Conservation (phyloP, 2,888 invertebrate genomes). For the Subacronicta megacephala region DNA sequence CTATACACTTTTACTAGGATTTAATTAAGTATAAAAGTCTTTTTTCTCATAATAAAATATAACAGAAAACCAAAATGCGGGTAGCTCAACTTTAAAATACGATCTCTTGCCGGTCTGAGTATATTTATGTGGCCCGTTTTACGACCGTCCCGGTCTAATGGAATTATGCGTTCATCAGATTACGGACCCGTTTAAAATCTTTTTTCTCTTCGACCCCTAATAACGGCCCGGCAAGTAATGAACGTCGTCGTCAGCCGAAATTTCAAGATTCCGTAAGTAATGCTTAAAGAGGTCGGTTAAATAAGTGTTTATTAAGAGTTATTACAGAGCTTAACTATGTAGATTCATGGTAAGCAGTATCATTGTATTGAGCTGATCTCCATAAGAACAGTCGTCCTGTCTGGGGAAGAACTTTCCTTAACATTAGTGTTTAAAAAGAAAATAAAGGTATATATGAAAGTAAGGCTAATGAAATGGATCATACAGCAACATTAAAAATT, state of each 20-base stretch:
- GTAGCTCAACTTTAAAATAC: conserved; percentile 35
- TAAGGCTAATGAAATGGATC: too few species aligned
- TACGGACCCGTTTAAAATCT: conserved; percentile 45
- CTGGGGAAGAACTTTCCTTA: neutral
- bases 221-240: conserved; percentile 31
- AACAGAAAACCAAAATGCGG: conserved; percentile 10
- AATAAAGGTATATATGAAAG: too few species aligned
- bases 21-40: conserved; percentile 1
- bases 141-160: conserved; percentile 49
- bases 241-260: conserved; percentile 47
- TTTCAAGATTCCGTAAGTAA: conserved; percentile 43
- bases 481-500: too few species aligned
- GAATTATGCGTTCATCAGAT: conserved; percentile 59
- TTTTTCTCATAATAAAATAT: conserved; percentile 4
- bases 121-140: conserved; percentile 51
- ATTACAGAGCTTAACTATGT: neutral
- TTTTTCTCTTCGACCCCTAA: conserved; percentile 27
- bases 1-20: neutral
- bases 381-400: too few species aligned
- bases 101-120: conserved; percentile 38
- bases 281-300: conserved; percentile 13
- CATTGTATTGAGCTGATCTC: too few species aligned
- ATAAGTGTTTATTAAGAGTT: neutral
- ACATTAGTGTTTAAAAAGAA: too few species aligned
- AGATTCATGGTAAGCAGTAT: too few species aligned